A percentile compares a stretch with the other conserved stretches of the same genome.
Conservation (phyloP, 2,888 invertebrate species). For the Celastrina argiolus region DNA sequence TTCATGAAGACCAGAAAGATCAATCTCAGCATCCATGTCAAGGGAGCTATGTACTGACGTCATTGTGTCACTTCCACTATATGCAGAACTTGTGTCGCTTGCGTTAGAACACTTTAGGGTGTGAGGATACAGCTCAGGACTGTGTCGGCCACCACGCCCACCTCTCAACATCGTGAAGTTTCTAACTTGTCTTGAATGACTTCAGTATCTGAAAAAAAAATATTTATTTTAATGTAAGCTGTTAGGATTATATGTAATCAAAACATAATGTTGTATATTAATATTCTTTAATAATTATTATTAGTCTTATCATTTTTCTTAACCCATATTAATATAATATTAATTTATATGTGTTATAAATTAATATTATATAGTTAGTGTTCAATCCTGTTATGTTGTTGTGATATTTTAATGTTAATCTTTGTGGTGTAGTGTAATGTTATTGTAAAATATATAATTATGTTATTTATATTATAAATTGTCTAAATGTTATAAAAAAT, state of each 20-base stretch:
- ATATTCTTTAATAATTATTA: too few relatives aligned
- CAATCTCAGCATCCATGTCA: conserved; percentile 89
- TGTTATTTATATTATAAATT: too few relatives aligned
- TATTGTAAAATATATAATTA: too few relatives aligned
- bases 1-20: conserved; percentile 95
- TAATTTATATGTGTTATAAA: too few relatives aligned
- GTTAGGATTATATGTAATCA: not conserved
- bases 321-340: too few relatives aligned
- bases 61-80: conserved; percentile 97
- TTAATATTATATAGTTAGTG: too few relatives aligned
- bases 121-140: conserved; percentile 90
- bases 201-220: conserved; percentile 59
- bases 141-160: conserved; percentile 78
- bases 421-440: too few relatives aligned
- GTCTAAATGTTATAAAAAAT: too few relatives aligned
- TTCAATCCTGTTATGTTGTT: too few relatives aligned
- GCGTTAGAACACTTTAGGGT: conserved; percentile 86
- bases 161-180: conserved; percentile 78
- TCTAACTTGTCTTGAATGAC: conserved; percentile 52
- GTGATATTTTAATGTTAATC: too few relatives aligned
- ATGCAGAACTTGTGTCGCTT: conserved; percentile 97
- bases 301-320: too few relatives aligned
- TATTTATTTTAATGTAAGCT: not conserved
- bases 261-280: too few relatives aligned
- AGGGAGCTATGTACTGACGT: conserved; percentile 92